Percentiles rank a stretch among this genome's conserved stretches.
Conservation (phyloP, 2,888 invertebrate genomes). For the Odontocolon sp. region DNA sequence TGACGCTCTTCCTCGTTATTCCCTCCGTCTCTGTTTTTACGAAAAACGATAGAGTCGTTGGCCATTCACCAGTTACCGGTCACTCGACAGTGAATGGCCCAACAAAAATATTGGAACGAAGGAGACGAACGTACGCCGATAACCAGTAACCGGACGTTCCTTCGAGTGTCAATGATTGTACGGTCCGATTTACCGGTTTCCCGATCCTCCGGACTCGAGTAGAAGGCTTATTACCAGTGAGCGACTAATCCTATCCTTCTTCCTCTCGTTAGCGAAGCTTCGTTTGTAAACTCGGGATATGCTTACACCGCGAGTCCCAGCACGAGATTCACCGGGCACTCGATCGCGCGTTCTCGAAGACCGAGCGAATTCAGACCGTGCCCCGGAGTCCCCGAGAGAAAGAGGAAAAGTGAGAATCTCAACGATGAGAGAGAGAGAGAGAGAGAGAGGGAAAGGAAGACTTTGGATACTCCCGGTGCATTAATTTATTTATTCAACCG, state of each 20-base stretch:
- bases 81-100: no score
- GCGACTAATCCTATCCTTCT: slow-evolving; percentile 75
- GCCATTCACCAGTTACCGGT: no score
- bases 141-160: no score
- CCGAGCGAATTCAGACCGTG: slow-evolving; percentile 39
- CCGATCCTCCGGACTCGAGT: slow-evolving; percentile 3
- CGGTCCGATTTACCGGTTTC: neutral
- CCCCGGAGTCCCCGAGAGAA: slow-evolving; percentile 29
- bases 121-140: no score
- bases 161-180: neutral
- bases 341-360: slow-evolving; percentile 5
- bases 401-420: slow-evolving; percentile 5
- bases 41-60: no score
- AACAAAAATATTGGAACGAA: no score
- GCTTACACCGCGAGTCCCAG: slow-evolving; percentile 61
- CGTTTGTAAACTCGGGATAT: slow-evolving; percentile 67
- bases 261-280: slow-evolving; percentile 73
- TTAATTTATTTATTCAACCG: slow-evolving; percentile 59
- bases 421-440: neutral
- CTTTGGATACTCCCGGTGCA: slow-evolving; percentile 55
- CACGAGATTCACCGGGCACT: slow-evolving; percentile 64
- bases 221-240: slow-evolving; percentile 75
- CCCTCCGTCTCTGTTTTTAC: neutral
- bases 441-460: slow-evolving; percentile 20
- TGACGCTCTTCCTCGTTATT: slow-evolving; percentile 46